Base-by-base conservation (phyloP, 2,797 vertebrate genomes). In the Sardinella longiceps region DNA sequence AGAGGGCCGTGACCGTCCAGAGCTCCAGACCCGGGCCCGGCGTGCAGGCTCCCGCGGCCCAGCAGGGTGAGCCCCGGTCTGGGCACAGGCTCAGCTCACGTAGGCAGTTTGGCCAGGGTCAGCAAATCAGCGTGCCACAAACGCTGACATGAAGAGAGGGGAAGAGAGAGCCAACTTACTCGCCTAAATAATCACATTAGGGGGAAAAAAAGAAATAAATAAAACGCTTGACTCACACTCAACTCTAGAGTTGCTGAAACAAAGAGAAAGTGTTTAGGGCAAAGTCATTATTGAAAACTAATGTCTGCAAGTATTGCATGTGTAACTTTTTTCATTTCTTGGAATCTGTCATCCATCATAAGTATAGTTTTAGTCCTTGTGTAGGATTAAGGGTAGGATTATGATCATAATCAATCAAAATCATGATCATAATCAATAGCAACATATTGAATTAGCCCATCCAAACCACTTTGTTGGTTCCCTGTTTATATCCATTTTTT, bases 1-100 rank as follows among this genome's bases (percentile, higher is more conserved):
- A 96, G 92, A 95, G 96, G 86, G 93, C 94, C 84, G 92, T 94
- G 83, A 92, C 96, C 0, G 91, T 96, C 63, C 97, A 97, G 87
- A 96, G 94, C 84, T 89, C 95, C n/a, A 95, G 96, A 88, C 92
- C 94, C 0, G 89, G 90, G 0, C 85, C 92, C 0, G 85, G 92
- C 82, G 86, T 87, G 28, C 66, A 87, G 0, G 82, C 90, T 0
- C 51, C 90, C 45, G n/a, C 88, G 23, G 87, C 88, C 33, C 95
- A 96, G 70, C 93, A 95, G 92, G 97, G 98, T 98, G 89, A 94
- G 94, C 83, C 74, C 66, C 82, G 82, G 63, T 82, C 63, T 18
- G 23, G 58, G 66, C 63, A 28, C 37, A 66, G 30, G 5, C 33
- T 11, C 43, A 30, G 25, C 46, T 30, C 25, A 28, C 23, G 11